phyloP scores from a whole-genome alignment of 2,113 vertebrate species.

The Anser cygnoides region DNA sequence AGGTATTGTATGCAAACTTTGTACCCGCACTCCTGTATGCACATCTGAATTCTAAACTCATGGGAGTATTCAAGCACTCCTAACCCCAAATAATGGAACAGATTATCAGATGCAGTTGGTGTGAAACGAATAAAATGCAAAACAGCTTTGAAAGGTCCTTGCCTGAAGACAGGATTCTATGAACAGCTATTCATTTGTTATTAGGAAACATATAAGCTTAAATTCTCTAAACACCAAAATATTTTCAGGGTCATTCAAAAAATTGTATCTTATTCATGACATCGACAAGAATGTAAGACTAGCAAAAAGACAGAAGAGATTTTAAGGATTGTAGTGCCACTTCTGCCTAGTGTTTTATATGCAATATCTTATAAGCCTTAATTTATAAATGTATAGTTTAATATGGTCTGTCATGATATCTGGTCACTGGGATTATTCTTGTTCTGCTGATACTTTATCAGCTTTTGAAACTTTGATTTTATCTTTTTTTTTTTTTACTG shows the following conservation, averaged over 20 bases:
- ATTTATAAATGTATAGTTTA: background rate
- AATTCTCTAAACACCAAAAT: conserved; percentile 7
- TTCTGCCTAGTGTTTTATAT: background rate
- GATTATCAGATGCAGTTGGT: conserved; percentile 59
- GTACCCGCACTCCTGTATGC: background rate
- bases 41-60: conserved; percentile 58
- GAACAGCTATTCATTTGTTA: conserved; percentile 12
- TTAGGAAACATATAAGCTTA: background rate
- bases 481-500: background rate
- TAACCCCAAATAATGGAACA: conserved; percentile 57
- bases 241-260: background rate
- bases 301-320: background rate
- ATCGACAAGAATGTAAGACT: background rate
- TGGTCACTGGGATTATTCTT: background rate
- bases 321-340: background rate
- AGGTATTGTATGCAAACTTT: conserved; percentile 12
- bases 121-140: conserved; percentile 71
- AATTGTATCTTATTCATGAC: background rate
- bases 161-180: conserved; percentile 46
- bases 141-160: conserved; percentile 57
- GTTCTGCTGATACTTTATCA: background rate
- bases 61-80: conserved; percentile 28
- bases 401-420: background rate
- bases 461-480: background rate
- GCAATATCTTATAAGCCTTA: background rate